Percentiles rank a stretch among this genome's conserved stretches.
phyloP scores from a whole-genome alignment of 2,888 invertebrate genomes.

The Acrocyrtus sp. region DNA sequence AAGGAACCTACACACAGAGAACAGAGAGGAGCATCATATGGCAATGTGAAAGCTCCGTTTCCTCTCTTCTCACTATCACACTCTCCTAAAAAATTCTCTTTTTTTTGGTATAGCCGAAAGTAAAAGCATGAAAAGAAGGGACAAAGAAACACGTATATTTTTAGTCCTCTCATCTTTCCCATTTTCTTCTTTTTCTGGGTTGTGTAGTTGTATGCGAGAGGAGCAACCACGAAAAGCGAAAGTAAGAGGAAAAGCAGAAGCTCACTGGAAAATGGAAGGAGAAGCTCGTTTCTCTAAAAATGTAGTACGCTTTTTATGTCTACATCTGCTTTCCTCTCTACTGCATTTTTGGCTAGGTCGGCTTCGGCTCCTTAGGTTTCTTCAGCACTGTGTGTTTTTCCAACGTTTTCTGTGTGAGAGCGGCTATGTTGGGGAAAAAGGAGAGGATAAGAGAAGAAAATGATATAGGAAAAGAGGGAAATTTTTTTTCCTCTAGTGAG shows the following conservation, averaged over 20 bases:
- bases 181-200: no score
- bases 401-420: conserved; percentile 1
- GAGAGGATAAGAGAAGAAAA: not conserved
- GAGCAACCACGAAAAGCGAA: not conserved
- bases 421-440: not conserved
- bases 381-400: no score
- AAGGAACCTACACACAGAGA: conserved; percentile 5
- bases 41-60: conserved; percentile 26
- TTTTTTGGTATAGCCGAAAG: not conserved
- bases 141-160: not conserved
- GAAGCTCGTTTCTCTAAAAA: not conserved
- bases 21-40: conserved; percentile 32
- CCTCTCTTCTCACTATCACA: conserved; percentile 8
- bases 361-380: no score
- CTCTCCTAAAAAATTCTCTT: not conserved
- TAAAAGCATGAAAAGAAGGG: not conserved
- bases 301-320: conserved; percentile 24
- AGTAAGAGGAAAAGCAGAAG: no score
- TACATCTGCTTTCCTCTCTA: conserved; percentile 31
- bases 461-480: not conserved
- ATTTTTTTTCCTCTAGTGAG: not conserved
- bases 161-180: not conserved
- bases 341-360: not conserved
- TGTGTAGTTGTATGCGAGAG: no score
- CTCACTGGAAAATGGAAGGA: no score